Base-by-base conservation (phyloP, 1,140 invertebrate species). In the Formica selysi region DNA sequence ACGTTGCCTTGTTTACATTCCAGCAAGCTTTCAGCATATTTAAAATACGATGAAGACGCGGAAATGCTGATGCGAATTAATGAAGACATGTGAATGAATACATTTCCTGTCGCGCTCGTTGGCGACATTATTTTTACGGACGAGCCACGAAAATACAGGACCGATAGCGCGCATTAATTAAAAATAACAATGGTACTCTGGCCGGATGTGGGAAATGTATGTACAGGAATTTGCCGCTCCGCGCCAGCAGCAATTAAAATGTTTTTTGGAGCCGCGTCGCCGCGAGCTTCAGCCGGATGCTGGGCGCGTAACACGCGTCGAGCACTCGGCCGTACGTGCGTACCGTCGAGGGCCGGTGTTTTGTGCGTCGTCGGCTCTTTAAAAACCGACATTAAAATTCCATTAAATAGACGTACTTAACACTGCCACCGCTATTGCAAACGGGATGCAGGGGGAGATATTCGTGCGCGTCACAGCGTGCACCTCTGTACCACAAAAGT, bases 361-460 rank as follows among this genome's bases (percentile, higher is more conserved):
- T 70, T 32, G 54, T 54, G 62, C 36, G 36, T 68, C 51, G 26
- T 41, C 67, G 57, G 65, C 70, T 64, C 61, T 90, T 88, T 78
- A 84, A 79, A 90, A 86, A 70, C 57, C 54, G 70, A 86, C 89
- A 87, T 91, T 91, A 88, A 88, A 90, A 90, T 90, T 90, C 76
- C 74, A 91, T 91, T 81, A 91, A 91, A 88, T 87, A 80, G 62
- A 90, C 78, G 89, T 81, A 88, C 87, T 90, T 88, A 88, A 81
- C 88, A 64, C 61, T 89, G 59, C 48, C 44, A 54, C 73, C 51
- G 8, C 41, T 13, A 51, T 54, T 51, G 65, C 64, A 86, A 88
- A 84, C 62, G 32, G 70, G 85, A 62, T 71, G 64, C 19, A 32
- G 4, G 54, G 41, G 29, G 36, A 85, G 44, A 86, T 86, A 86